A percentile compares a stretch with the other conserved stretches of the same genome.
Evolutionary conservation across 1,140 invertebrate genomes (phyloP).

Genomic region (Saxidomus purpurata): DNA sequence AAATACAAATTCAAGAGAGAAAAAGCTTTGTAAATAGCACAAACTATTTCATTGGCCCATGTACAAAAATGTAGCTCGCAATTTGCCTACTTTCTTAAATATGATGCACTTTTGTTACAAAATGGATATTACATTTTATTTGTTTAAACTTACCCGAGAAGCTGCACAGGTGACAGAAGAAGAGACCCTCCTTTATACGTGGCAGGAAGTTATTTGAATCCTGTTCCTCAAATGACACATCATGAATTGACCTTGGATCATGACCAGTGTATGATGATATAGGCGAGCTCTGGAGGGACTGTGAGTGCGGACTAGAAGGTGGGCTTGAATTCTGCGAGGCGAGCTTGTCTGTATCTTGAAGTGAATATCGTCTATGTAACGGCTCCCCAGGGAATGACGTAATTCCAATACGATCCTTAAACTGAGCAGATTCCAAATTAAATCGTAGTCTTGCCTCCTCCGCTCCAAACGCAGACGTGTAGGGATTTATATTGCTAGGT

Average conservation of each 20-base stretch:
- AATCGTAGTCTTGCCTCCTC: slow-evolving; percentile 46
- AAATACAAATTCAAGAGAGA: too few relatives aligned
- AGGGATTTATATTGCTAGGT: slow-evolving; percentile 47
- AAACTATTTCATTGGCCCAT: too few relatives aligned
- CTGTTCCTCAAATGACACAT: slow-evolving; percentile 54
- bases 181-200: slow-evolving; percentile 75
- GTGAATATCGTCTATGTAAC: slow-evolving; percentile 6
- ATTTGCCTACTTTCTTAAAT: too few relatives aligned
- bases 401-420: slow-evolving; percentile 15
- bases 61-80: too few relatives aligned
- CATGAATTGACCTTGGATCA: slow-evolving; percentile 18
- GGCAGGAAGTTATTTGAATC: slow-evolving; percentile 55
- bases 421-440: slow-evolving; percentile 29
- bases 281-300: slow-evolving; percentile 46
- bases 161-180: slow-evolving; percentile 83
- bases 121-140: too few relatives aligned
- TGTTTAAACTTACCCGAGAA: slow-evolving; percentile 81
- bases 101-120: too few relatives aligned
- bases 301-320: slow-evolving; percentile 24
- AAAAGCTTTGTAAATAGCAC: too few relatives aligned
- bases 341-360: background rate
- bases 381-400: slow-evolving; percentile 14
- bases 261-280: slow-evolving; percentile 31
- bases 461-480: slow-evolving; percentile 21
- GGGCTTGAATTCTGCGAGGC: background rate